Percentiles rank a stretch among this genome's conserved stretches.
These are phyloP conservation scores for Gambusia affinis DNA, from an alignment of 2,113 vertebrate species.

Conservation along the genomic window DNA sequence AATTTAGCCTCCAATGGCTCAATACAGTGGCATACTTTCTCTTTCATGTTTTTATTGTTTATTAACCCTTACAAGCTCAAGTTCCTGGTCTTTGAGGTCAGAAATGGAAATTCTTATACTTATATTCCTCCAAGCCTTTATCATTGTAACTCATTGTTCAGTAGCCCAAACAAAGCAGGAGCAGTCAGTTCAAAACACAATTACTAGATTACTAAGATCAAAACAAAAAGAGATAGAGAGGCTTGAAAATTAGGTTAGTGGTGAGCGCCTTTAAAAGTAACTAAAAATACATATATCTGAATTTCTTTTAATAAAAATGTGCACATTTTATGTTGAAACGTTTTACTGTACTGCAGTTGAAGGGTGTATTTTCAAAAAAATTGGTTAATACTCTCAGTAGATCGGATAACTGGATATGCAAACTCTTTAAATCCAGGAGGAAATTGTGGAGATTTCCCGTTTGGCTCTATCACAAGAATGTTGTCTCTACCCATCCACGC, in stretches of 20 bases:
- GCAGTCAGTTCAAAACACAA: too few species aligned
- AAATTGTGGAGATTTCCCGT: constrained; percentile 53
- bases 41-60: too few species aligned
- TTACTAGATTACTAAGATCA: too few species aligned
- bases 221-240: too few species aligned
- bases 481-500: constrained; percentile 33
- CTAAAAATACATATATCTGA: background rate
- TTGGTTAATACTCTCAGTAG: background rate
- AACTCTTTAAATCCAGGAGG: constrained; percentile 14
- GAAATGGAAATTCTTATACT: too few species aligned
- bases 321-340: background rate
- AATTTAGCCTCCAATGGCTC: background rate
- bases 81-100: too few species aligned
- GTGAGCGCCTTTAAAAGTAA: background rate
- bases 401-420: constrained; percentile 33
- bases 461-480: constrained; percentile 56
- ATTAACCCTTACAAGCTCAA: background rate
- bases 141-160: too few species aligned
- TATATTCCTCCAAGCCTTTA: too few species aligned
- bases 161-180: too few species aligned
- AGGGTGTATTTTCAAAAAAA: constrained; percentile 25
- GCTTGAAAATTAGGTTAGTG: background rate
- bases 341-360: background rate
- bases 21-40: too few species aligned
- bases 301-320: background rate